Evolutionary conservation across 2,113 vertebrate species (phyloP).

Genomic region (Plectropomus leopardus): DNA sequence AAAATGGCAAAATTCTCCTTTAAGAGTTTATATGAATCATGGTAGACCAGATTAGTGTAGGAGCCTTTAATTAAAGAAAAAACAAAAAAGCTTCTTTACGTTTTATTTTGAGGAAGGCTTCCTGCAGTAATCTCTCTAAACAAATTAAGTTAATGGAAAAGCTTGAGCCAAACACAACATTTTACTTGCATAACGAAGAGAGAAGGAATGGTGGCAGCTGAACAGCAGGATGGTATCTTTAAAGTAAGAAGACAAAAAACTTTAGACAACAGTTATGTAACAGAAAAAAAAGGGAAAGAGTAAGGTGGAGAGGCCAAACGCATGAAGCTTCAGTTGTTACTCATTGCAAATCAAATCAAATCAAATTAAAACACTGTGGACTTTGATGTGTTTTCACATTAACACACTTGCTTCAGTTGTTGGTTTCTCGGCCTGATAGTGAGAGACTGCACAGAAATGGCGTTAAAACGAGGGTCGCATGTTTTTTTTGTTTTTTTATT

Average conservation of each 20-base stretch:
- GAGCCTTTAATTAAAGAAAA: background rate
- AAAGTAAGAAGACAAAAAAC: background rate
- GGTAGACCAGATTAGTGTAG: no score
- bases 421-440: background rate
- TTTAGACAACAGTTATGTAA: background rate
- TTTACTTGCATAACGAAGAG: background rate
- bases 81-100: background rate
- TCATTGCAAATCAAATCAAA: background rate
- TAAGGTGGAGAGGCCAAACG: background rate
- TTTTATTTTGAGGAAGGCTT: background rate
- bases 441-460: slow-evolving; percentile 12
- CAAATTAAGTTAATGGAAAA: background rate
- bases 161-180: background rate
- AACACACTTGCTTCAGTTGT: background rate
- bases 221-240: background rate
- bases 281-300: background rate
- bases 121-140: background rate
- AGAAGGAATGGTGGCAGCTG: background rate
- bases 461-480: background rate
- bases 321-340: background rate
- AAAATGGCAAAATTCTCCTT: no score
- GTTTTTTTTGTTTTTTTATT: slow-evolving; percentile 33
- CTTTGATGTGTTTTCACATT: background rate
- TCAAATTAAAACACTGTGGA: background rate
- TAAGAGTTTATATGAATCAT: slow-evolving; percentile 1